Base-by-base conservation (phyloP, 2,797 vertebrate species). In the Cynopterus sphinx region DNA sequence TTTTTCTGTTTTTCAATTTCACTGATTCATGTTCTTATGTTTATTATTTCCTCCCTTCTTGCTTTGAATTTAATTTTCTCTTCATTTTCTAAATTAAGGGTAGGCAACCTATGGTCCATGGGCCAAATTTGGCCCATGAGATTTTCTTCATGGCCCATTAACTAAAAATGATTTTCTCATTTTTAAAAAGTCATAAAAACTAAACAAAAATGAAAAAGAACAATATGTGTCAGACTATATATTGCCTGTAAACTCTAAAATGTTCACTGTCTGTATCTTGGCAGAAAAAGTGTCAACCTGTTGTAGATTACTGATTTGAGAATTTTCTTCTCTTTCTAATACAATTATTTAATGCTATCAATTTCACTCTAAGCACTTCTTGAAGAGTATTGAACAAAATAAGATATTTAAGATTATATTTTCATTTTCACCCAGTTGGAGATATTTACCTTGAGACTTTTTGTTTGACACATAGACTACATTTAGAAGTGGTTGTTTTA, bases 1-100 rank as follows among this genome's bases (percentile, higher is more conserved):
- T 67, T 90, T 68, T 81, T 31, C 59, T 81, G 5, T 81, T 90
- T 90, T 61, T 78, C 63, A 79, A 70, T 78, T 70, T 94, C 53
- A 90, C 4, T 61, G 43, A 78, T 24, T 63, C 8, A 6, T 43
- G 36, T 22, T 85, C 22, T 81, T 70, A 68, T 39, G 33, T 78
- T 84, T 41, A 68, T 33, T 51, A 68, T 70, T 43, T 71, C 63
- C 28, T 70, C 55, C 17, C 24, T 63, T 73, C 57, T 94, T 61
- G 82, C 36, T 79, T 73, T 79, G 65, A 79, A 78, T 51, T 78
- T 85, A 85, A 63, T n/a, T 90, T 71, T 36, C 55, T 71, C 49
- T 91, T 57, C 49, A 63, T 63, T 94, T 95, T 81, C 59, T 65
- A 73, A 46, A 73, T 81, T 22, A 67, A 19, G 49, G 74, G 46